Conservation (phyloP, 2,113 vertebrate species). For the Stercorarius parasiticus region DNA sequence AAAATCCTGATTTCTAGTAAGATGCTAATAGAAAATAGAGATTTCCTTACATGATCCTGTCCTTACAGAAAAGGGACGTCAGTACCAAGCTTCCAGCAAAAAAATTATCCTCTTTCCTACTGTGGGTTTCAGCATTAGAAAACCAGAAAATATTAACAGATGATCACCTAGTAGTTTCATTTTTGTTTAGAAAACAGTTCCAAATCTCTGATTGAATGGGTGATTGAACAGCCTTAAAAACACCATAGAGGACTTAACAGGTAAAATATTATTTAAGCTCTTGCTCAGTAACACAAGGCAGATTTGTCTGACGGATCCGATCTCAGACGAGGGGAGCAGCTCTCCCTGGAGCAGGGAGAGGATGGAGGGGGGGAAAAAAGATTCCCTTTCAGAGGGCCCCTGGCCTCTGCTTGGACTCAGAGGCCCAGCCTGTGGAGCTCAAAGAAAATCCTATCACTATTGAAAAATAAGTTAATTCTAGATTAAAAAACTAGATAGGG, state of each 20-base stretch:
- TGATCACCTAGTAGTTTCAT: not conserved
- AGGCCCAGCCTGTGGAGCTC: not conserved
- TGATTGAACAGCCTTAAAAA: not conserved
- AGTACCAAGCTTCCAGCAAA: not conserved
- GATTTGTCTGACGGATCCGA: not conserved
- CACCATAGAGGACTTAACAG: not conserved
- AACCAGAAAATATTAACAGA: not conserved
- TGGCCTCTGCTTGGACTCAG: not conserved
- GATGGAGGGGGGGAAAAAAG: not conserved
- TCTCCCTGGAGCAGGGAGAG: not conserved
- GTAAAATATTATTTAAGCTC: not conserved
- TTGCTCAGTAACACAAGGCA: not conserved
- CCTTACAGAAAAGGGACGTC: not conserved
- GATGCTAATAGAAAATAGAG: not conserved
- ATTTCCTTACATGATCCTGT: not conserved
- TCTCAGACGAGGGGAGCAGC: not conserved
- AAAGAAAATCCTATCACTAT: constrained; percentile 10
- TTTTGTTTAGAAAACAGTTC: not conserved
- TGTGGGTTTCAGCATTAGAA: not conserved
- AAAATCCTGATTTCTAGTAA: not conserved
- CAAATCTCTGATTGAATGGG: not conserved
- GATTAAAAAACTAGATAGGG: not conserved
- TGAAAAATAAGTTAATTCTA: constrained; percentile 31
- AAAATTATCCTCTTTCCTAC: not conserved
- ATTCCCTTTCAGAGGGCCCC: constrained; percentile 41